Base-by-base conservation (phyloP, 2,797 vertebrate species). In the Oreochromis grahami region DNA sequence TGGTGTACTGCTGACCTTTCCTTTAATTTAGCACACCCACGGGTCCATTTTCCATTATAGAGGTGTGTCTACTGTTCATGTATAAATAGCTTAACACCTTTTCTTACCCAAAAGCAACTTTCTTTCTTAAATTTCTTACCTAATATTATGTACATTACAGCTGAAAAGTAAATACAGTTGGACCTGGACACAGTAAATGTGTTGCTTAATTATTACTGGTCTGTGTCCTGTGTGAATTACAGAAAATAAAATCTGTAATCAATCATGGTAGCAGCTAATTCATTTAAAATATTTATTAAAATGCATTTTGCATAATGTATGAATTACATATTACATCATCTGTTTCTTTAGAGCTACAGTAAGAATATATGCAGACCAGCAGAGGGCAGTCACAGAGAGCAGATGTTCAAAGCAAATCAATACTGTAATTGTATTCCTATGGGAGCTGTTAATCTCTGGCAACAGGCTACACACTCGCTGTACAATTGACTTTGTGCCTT, bases 351-450 rank as follows among this genome's bases (percentile, higher is more conserved):
- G 72, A 11, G 21, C 48, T 7, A 1, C 45, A 34, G 17, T 85
- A 51, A 58, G 10, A n/a, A 51, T 24, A 13, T 7, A 1, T 17
- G 24, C 24, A 32, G 11, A 81, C 94, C 93, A 94, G 93, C 91
- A 96, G 95, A 91, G 93, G 95, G 92, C 93, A 92, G 93, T 88
- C 94, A n/a, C 76, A 74, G 36, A 83, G 81, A 90, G 84, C 87
- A 89, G 81, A 84, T 36, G 3, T 26, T 52, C n/a, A 26, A 68
- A 84, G 78, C 29, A 13, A 26, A 79, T 88, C 79, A 41, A 87
- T 68, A 45, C 52, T 51, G 43, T 9, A 13, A 74, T 65, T 55
- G 34, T 43, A 13, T 63, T 89, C 90, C 70, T 85, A 9, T 2
- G 89, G 74, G 88, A 63, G 84, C 48, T 52, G 83, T 85, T 93